Base-by-base conservation (phyloP, 2,888 invertebrate species). In the Nomada fucata region DNA sequence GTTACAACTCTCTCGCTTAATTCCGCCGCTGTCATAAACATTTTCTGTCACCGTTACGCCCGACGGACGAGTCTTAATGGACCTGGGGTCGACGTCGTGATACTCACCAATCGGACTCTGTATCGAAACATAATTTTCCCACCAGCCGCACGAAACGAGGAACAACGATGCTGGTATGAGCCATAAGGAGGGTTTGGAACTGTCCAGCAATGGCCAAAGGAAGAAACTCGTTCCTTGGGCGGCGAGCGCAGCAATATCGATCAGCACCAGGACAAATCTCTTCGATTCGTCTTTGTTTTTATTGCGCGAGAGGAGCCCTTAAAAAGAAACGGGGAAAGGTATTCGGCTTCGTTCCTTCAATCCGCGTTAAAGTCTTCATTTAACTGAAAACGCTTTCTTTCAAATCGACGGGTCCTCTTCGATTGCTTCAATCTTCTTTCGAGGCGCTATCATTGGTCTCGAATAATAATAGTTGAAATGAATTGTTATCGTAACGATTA, bases 101-200 rank as follows among this genome's bases (percentile, higher is more conserved):
- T 53, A 65, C 77, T 77, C 93, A 96, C 96, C 96, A 83, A 98
- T 95, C 0, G 98, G 97, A 76, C 98, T 98, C 89, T 97, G 96
- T 77, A 96, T 95, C 77, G 97, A 97, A 1, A 98, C 97, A 92
- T 98, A 99, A 94, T 99, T 99, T 94, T 99, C 99, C 99, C 99
- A 99, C 98, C 99, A 99, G 36, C 98, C 98, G 55, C 98, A 95
- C 0, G 99, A 99, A 84, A 98, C 97, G 89, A 98, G 95, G 73
- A 98, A 94, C 53, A 98, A 95, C 0, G 98, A 95, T 0, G 98
- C 94, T 0, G 99, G 98, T 88, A 99, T 97, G 61, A 98, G 95
- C 97, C 97, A 98, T 55, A 98, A 94, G 70, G 96, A 96, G 0
- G 96, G 96, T 83, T 96, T 96, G 84, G 92, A 88, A 18, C 96